Percentiles rank a stretch among this genome's conserved stretches.
phyloP scores from a whole-genome alignment of 2,797 vertebrate genomes.

The Catamblyrhynchus diadema region DNA sequence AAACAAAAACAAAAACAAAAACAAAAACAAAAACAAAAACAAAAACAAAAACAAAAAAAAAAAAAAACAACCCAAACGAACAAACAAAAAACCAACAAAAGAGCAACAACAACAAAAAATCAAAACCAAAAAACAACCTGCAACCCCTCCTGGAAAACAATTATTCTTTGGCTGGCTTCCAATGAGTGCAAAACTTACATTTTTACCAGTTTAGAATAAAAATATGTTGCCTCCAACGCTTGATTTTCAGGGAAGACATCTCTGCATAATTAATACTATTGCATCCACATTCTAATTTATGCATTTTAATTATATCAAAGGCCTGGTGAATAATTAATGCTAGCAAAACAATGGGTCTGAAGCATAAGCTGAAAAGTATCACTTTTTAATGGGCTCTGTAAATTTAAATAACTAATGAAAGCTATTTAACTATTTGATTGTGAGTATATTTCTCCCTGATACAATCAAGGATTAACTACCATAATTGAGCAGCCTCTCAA shows the following conservation, averaged over 20 bases:
- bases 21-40: no score
- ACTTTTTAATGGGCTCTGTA: constrained; percentile 43
- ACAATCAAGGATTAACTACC: not conserved
- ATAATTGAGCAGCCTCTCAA: not conserved
- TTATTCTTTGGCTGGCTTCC: not conserved
- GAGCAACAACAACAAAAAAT: not conserved
- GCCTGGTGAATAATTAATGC: constrained; percentile 51
- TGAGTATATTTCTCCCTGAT: not conserved
- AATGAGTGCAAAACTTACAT: not conserved
- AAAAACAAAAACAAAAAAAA: not conserved
- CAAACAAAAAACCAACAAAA: not conserved
- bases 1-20: no score
- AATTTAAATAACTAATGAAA: constrained; percentile 50
- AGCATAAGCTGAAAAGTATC: constrained; percentile 33
- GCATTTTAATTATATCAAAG: constrained; percentile 52
- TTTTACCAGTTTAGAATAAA: constrained; percentile 29
- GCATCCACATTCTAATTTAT: constrained; percentile 48
- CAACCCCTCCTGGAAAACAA: not conserved
- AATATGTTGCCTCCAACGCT: not conserved
- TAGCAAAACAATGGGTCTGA: constrained; percentile 57
- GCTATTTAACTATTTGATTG: constrained; percentile 45
- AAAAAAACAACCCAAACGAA: not conserved
- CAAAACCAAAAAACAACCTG: not conserved
- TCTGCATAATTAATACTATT: constrained; percentile 44
- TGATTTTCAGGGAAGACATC: not conserved